Conservation (phyloP, 2,797 vertebrate species). For the Eulemur albifrons region DNA sequence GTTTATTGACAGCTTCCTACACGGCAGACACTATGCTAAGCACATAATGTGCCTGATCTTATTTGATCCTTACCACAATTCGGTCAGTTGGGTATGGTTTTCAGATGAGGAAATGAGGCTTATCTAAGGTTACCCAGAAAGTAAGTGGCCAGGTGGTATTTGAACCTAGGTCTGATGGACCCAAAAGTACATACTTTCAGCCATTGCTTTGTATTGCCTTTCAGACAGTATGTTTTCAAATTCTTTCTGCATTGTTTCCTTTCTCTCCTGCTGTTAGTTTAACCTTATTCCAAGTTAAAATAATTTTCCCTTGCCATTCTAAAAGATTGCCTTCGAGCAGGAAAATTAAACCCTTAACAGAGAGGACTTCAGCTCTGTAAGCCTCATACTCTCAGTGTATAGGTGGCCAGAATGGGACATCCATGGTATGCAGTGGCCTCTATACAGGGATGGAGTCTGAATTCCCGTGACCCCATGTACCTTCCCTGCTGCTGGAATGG, state of each 20-base stretch:
- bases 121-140: conserved; percentile 4
- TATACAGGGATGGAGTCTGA: background rate
- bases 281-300: conserved; percentile 14
- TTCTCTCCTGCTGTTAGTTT: conserved; percentile 36
- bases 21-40: background rate
- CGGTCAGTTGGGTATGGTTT: background rate
- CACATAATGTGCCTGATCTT: background rate
- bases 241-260: conserved; percentile 24
- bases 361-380: background rate
- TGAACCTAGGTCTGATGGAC: background rate
- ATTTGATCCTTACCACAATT: background rate
- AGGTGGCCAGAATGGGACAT: background rate
- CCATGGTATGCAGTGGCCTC: background rate
- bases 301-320: background rate
- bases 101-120: background rate
- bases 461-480: background rate
- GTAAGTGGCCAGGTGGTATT: background rate
- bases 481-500: background rate
- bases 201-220: background rate
- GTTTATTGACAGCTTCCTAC: background rate
- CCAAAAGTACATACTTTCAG: background rate
- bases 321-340: conserved; percentile 11
- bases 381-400: background rate
- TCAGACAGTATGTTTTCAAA: background rate
- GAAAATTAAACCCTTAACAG: background rate